A percentile compares a stretch with the other conserved stretches of the same genome.
phyloP scores from a whole-genome alignment of 2,888 invertebrate genomes.

The Eupithecia tripunctaria region DNA sequence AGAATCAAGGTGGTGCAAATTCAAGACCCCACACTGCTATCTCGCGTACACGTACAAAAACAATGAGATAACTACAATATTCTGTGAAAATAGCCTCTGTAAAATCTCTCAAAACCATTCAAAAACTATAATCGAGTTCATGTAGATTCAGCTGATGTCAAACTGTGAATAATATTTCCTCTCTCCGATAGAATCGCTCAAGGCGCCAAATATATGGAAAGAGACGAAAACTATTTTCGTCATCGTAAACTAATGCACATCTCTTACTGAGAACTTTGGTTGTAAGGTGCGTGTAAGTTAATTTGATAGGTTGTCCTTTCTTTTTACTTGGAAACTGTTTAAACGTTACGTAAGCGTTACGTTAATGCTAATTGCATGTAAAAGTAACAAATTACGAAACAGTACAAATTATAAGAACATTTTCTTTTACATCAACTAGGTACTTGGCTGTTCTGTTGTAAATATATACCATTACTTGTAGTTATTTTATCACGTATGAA shows the following conservation, averaged over 20 bases:
- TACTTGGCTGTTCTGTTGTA: not conserved
- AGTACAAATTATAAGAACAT: not conserved
- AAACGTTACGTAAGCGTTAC: not conserved
- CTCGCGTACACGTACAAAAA: not conserved
- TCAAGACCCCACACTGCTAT: too few relatives aligned
- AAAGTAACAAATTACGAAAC: slow-evolving; percentile 7
- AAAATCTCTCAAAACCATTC: not conserved
- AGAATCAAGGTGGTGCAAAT: too few relatives aligned
- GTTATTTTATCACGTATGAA: not conserved
- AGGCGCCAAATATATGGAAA: not conserved
- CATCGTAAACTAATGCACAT: not conserved
- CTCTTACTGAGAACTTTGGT: not conserved
- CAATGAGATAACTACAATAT: not conserved
- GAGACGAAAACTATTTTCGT: not conserved
- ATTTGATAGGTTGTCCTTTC: not conserved
- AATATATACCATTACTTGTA: not conserved
- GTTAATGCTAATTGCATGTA: slow-evolving; percentile 3
- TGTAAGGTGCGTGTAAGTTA: slow-evolving; percentile 1
- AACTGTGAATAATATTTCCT: not conserved
- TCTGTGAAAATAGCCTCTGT: not conserved
- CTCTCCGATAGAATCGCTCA: not conserved
- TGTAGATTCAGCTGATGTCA: not conserved
- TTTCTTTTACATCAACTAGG: not conserved
- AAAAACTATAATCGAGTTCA: not conserved
- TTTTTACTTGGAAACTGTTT: slow-evolving; percentile 3